phyloP scores from a whole-genome alignment of 1,140 invertebrate species.

The Drosophila burlai region DNA sequence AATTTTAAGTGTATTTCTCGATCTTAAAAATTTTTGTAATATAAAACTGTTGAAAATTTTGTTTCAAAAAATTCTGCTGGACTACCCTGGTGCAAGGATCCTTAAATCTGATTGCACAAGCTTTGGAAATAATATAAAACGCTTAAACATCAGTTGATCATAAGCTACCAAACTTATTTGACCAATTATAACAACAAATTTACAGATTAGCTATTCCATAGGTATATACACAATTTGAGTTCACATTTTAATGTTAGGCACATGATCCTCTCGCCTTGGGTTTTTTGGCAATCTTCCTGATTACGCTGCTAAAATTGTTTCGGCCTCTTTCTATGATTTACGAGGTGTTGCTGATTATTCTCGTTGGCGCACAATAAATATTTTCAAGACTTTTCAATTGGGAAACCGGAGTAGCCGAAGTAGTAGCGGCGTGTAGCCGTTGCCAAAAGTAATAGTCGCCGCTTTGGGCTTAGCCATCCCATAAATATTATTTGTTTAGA shows the following conservation, averaged over 20 bases:
- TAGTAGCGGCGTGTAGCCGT: constrained; percentile 32
- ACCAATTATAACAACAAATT: not conserved
- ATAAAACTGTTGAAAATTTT: too few species aligned
- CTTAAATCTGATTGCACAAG: too few species aligned
- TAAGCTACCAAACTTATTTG: too few species aligned
- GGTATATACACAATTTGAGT: not conserved
- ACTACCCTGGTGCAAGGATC: too few species aligned
- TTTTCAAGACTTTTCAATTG: constrained; percentile 25
- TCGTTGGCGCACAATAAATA: constrained; percentile 57
- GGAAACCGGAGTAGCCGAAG: constrained; percentile 34
- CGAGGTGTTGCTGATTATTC: constrained; percentile 75
- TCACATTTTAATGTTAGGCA: not conserved
- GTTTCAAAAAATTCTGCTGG: too few species aligned
- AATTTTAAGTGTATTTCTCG: too few species aligned
- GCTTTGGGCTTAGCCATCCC: constrained; percentile 20
- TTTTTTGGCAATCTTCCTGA: constrained; percentile 50
- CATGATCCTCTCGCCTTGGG: not conserved
- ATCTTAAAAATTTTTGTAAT: too few species aligned
- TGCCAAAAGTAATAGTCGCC: constrained; percentile 59
- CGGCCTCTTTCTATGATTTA: constrained; percentile 54
- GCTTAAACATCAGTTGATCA: too few species aligned
- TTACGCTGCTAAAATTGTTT: constrained; percentile 37
- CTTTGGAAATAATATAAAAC: too few species aligned
- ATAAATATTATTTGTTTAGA: constrained; percentile 81
- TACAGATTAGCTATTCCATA: too few species aligned